Conservation (phyloP, 1,140 invertebrate genomes). For the Amphibalanus amphitrite region DNA sequence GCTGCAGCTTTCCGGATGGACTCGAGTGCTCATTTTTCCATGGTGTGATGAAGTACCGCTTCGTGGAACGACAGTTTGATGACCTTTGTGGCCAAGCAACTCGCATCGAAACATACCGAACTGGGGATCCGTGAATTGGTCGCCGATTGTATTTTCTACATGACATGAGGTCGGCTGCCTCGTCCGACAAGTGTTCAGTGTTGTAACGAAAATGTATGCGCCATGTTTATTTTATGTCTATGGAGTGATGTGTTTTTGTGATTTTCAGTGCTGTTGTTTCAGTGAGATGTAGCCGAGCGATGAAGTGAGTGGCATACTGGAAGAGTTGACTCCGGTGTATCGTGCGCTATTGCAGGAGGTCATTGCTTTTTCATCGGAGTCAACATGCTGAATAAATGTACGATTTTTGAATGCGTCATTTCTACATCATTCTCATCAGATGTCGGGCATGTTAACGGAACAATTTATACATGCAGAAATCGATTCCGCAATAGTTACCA, state of each 20-base stretch:
- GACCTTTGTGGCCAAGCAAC: neutral
- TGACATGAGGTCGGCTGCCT: too few species aligned
- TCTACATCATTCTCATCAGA: too few species aligned
- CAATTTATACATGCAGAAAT: too few species aligned
- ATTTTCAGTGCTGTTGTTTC: neutral
- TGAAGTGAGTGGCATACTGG: neutral
- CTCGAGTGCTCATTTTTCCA: too few species aligned
- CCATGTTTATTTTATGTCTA: neutral
- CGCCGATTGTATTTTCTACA: neutral
- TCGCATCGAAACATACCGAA: neutral
- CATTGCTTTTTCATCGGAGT: neutral
- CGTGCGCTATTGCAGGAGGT: neutral
- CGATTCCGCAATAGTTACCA: too few species aligned
- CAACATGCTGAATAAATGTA: neutral
- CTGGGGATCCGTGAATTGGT: neutral
- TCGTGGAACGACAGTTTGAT: neutral
- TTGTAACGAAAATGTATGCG: neutral
- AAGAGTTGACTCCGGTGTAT: neutral
- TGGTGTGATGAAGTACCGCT: neutral
- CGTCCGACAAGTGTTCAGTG: too few species aligned
- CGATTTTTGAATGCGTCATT: too few species aligned
- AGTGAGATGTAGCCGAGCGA: neutral
- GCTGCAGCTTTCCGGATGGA: too few species aligned
- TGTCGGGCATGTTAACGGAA: too few species aligned
- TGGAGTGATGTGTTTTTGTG: neutral